These are phyloP conservation scores for Pycnomerus fuliginosus DNA, from an alignment of 2,888 invertebrate species.

Conservation along the genomic window DNA sequence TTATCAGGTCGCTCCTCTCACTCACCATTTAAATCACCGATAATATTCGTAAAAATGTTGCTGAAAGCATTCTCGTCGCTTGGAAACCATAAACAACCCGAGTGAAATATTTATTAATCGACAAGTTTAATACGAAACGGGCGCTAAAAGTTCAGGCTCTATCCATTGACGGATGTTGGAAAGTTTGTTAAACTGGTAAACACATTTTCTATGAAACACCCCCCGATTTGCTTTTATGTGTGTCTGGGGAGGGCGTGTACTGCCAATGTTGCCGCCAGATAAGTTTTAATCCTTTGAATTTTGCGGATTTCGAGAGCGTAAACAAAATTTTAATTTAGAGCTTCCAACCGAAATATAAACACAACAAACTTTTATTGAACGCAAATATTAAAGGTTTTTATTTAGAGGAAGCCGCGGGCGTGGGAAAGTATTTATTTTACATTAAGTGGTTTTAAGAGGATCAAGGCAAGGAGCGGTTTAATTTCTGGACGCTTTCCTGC, in stretches of 20 bases:
- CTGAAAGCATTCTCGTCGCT: background rate
- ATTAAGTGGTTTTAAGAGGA: no score
- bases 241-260: slow-evolving; percentile 5
- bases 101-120: slow-evolving; percentile 7
- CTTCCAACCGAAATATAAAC: slow-evolving; percentile 25
- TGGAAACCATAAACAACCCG: slow-evolving; percentile 7
- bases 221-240: slow-evolving; percentile 22
- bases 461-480: no score
- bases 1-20: slow-evolving; percentile 8
- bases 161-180: slow-evolving; percentile 23
- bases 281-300: slow-evolving; percentile 32
- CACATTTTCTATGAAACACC: slow-evolving; percentile 29
- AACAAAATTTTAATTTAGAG: slow-evolving; percentile 33
- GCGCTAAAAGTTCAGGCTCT: slow-evolving; percentile 12
- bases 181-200: slow-evolving; percentile 30
- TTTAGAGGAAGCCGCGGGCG: no score
- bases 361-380: slow-evolving; percentile 28
- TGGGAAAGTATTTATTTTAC: no score
- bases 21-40: slow-evolving; percentile 16
- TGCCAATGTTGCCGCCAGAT: slow-evolving; percentile 13
- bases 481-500: no score
- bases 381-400: slow-evolving; percentile 21
- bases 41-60: slow-evolving; percentile 5
- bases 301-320: slow-evolving; percentile 26
- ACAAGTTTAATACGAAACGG: slow-evolving; percentile 2